These are phyloP conservation scores for Ahaetulla prasina DNA, from an alignment of 2,113 vertebrate species.

Conservation along the genomic window DNA sequence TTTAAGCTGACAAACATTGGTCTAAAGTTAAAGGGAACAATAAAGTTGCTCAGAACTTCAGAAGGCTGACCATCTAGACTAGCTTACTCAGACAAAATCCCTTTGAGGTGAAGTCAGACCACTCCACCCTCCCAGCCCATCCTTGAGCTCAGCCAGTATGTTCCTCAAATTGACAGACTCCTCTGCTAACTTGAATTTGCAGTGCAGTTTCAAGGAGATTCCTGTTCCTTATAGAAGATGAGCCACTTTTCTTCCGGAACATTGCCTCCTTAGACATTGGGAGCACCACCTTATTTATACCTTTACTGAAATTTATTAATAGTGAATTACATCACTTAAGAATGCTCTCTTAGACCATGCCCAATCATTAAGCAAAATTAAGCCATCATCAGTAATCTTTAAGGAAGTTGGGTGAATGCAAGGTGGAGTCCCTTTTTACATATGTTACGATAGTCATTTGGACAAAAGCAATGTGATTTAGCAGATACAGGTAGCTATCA, in stretches of 20 bases:
- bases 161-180: not conserved
- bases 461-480: not conserved
- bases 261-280: not conserved
- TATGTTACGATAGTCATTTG: not conserved
- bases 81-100: not conserved
- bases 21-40: no score
- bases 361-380: not conserved
- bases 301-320: not conserved
- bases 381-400: not conserved
- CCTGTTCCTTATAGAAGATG: not conserved
- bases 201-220: not conserved
- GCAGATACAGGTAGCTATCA: not conserved
- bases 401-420: not conserved
- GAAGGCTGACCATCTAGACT: not conserved
- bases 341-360: not conserved
- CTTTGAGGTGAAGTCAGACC: not conserved
- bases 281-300: not conserved
- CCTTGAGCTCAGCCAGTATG: not conserved
- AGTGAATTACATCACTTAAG: not conserved
- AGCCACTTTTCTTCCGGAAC: not conserved
- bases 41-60: not conserved
- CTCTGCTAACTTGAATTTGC: not conserved
- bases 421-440: not conserved
- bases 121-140: not conserved
- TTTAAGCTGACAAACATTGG: not conserved